Conservation (phyloP, 2,113 vertebrate genomes). For the Miniopterus natalensis region DNA sequence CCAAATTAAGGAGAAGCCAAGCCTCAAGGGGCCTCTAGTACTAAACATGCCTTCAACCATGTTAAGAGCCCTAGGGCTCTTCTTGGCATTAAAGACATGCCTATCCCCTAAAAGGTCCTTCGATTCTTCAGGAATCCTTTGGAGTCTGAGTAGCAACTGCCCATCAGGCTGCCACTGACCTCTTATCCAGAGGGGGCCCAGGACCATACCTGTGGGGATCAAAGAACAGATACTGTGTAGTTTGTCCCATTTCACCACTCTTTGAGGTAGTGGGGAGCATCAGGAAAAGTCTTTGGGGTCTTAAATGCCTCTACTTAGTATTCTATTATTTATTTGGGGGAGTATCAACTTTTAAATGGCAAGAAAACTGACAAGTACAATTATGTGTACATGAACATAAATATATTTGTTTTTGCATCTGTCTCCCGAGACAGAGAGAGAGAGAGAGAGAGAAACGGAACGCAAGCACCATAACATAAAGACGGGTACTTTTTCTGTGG, state of each 20-base stretch:
- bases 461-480: background rate
- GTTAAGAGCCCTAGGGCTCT: background rate
- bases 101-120: background rate
- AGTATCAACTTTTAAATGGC: background rate
- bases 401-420: background rate
- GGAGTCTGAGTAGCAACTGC: background rate
- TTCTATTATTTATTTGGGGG: background rate
- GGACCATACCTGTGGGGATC: background rate
- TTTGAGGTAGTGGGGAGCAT: background rate
- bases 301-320: background rate
- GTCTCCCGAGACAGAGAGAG: background rate
- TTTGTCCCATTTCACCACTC: background rate
- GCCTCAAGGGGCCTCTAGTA: background rate
- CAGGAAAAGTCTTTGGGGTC: background rate
- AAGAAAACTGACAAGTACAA: background rate
- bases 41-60: background rate
- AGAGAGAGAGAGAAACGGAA: background rate
- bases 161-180: background rate
- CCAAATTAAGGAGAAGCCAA: background rate
- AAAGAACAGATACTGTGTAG: background rate
- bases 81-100: background rate
- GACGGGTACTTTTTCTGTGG: background rate
- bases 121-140: background rate
- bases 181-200: background rate
- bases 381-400: constrained; percentile 10